Conservation (phyloP, 2,113 vertebrate genomes). For the Bungarus multicinctus region DNA sequence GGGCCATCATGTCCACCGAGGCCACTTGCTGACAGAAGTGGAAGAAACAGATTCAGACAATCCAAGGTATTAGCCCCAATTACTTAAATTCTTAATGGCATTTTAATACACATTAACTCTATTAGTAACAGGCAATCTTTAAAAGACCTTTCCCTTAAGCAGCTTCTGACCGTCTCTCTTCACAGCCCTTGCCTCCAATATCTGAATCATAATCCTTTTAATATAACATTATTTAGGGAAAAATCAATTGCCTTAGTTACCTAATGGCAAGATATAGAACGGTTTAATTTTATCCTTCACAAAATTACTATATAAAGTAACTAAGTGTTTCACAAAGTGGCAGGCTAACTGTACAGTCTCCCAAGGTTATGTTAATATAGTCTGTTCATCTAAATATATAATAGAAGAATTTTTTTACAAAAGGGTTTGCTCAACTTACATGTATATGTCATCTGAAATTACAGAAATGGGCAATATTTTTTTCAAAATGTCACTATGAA, state of each 20-base stretch:
- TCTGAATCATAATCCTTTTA: slow-evolving; percentile 77
- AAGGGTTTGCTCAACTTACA: slow-evolving; percentile 29
- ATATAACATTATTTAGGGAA: slow-evolving; percentile 77
- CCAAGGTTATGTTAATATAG: slow-evolving; percentile 74
- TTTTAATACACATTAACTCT: slow-evolving; percentile 70
- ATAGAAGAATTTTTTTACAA: slow-evolving; percentile 47
- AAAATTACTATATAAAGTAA: slow-evolving; percentile 73
- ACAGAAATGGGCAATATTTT: neutral
- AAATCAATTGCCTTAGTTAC: slow-evolving; percentile 79
- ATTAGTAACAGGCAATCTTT: slow-evolving; percentile 71
- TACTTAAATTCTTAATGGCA: slow-evolving; percentile 75
- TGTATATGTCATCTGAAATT: slow-evolving; percentile 15
- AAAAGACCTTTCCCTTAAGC: slow-evolving; percentile 66
- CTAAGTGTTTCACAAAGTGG: slow-evolving; percentile 73
- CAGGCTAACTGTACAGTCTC: slow-evolving; percentile 65
- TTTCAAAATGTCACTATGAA: neutral
- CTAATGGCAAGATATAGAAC: slow-evolving; percentile 72
- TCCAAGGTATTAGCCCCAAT: slow-evolving; percentile 73
- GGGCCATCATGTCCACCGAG: slow-evolving; percentile 66
- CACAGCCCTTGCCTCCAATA: slow-evolving; percentile 74
- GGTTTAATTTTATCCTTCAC: slow-evolving; percentile 77
- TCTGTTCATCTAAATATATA: slow-evolving; percentile 62
- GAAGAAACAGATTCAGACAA: slow-evolving; percentile 70
- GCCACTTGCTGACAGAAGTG: slow-evolving; percentile 64
- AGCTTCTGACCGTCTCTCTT: slow-evolving; percentile 73